Evolutionary conservation across 2,797 vertebrate genomes (phyloP).

Genomic region (Psittacula derbiana): DNA sequence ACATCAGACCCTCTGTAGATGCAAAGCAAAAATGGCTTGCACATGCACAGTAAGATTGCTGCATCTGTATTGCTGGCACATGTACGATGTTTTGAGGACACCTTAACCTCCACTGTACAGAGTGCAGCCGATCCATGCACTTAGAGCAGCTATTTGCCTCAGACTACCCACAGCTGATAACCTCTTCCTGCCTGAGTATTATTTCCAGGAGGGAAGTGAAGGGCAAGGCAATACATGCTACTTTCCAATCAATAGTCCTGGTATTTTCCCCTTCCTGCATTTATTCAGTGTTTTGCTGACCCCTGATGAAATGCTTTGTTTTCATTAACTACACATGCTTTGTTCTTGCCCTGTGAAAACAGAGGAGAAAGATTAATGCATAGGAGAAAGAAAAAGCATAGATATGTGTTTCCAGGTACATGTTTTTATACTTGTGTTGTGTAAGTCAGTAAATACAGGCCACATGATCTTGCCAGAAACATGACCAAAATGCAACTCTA

Average conservation of each 20-base stretch:
- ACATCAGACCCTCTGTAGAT: background rate
- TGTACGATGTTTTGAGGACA: background rate
- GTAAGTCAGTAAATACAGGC: background rate
- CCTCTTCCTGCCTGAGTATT: background rate
- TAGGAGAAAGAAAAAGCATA: background rate
- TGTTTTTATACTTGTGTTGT: background rate
- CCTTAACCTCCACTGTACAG: background rate
- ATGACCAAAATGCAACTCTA: background rate
- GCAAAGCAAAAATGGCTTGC: background rate
- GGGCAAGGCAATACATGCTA: background rate
- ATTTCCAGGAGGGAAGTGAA: background rate
- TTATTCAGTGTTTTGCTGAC: background rate
- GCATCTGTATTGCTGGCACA: background rate
- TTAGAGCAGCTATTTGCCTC: background rate
- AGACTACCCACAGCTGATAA: background rate
- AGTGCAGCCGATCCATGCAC: background rate
- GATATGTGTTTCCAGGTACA: background rate
- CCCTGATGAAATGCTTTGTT: background rate
- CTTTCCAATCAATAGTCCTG: background rate
- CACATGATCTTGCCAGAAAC: background rate
- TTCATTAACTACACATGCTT: background rate
- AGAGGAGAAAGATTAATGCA: background rate
- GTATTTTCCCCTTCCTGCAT: background rate
- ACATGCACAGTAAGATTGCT: background rate
- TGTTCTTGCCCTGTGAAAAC: background rate